Percentiles rank a stretch among this genome's conserved stretches.
Evolutionary conservation across 2,113 vertebrate genomes (phyloP).

Genomic region (Bambusicola thoracicus): DNA sequence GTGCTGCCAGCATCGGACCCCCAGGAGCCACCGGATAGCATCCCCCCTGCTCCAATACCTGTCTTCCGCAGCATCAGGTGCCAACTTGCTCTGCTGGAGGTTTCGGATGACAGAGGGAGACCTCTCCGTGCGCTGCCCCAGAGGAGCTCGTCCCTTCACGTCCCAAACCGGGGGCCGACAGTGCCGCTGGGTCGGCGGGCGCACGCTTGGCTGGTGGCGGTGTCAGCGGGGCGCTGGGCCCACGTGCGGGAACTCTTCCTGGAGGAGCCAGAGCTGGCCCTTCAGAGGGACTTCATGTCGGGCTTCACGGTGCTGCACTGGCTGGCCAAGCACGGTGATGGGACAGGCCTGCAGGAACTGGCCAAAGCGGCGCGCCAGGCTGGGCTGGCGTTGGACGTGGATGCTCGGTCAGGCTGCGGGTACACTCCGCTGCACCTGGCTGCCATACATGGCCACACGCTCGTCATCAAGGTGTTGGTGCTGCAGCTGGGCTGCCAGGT

Average conservation of each 20-base stretch:
- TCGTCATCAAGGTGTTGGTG: constrained; percentile 87
- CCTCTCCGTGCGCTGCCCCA: neutral
- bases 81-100: constrained; percentile 69
- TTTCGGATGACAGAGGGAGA: constrained; percentile 33
- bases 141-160: neutral
- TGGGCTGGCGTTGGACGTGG: constrained; percentile 81
- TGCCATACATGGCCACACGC: constrained; percentile 87
- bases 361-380: constrained; percentile 75
- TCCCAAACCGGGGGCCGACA: neutral
- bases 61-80: constrained; percentile 79
- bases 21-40: rapidly evolving
- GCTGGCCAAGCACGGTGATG: constrained; percentile 92
- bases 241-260: constrained; percentile 83
- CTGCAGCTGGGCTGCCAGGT: constrained; percentile 83
- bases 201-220: constrained; percentile 90
- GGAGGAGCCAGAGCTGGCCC: constrained; percentile 84
- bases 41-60: neutral
- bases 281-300: constrained; percentile 89
- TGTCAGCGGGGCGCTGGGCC: constrained; percentile 84
- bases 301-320: constrained; percentile 94
- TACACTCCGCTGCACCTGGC: constrained; percentile 93
- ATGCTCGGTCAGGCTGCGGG: constrained; percentile 83
- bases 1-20: neutral
- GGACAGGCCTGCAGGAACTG: constrained; percentile 85
- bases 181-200: constrained; percentile 86